A percentile compares a stretch with the other conserved stretches of the same genome.
Evolutionary conservation across 2,888 invertebrate genomes (phyloP).

Genomic region (Frankliniella intonsa): DNA sequence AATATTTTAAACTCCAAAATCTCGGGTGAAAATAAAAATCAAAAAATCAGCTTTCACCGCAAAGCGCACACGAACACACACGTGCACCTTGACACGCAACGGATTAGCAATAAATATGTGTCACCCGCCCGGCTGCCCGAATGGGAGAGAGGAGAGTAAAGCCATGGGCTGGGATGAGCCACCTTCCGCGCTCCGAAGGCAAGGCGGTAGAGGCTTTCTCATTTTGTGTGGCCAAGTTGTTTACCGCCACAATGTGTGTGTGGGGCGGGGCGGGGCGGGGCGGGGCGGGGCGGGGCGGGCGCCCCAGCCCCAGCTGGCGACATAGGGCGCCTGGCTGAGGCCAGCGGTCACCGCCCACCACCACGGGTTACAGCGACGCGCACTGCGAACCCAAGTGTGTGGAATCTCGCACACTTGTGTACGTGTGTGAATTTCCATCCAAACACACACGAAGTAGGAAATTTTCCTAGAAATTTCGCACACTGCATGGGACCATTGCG

Average conservation of each 20-base stretch:
- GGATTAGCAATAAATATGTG: neutral
- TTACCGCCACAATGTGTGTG: neutral
- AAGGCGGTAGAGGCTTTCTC: neutral
- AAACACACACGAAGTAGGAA: neutral
- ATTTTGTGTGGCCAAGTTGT: constrained; percentile 8
- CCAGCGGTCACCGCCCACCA: no score
- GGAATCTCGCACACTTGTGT: neutral
- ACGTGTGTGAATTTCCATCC: neutral
- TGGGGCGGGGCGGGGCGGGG: no score
- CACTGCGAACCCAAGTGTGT: neutral
- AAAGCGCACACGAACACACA: no score
- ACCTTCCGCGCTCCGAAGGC: neutral
- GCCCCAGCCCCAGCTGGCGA: no score
- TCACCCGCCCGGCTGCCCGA: neutral
- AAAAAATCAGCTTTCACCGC: neutral
- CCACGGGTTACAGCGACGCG: neutral
- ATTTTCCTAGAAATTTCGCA: neutral
- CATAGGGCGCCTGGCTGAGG: no score
- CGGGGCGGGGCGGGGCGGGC: no score
- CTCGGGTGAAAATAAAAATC: no score
- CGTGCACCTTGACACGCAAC: neutral
- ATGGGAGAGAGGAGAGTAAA: no score
- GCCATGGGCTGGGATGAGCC: neutral
- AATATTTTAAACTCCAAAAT: no score
- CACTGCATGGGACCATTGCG: neutral